Base-by-base conservation (phyloP, 37 sponge, comb jelly and placozoan genomes). In the Tethya wilhelma region DNA sequence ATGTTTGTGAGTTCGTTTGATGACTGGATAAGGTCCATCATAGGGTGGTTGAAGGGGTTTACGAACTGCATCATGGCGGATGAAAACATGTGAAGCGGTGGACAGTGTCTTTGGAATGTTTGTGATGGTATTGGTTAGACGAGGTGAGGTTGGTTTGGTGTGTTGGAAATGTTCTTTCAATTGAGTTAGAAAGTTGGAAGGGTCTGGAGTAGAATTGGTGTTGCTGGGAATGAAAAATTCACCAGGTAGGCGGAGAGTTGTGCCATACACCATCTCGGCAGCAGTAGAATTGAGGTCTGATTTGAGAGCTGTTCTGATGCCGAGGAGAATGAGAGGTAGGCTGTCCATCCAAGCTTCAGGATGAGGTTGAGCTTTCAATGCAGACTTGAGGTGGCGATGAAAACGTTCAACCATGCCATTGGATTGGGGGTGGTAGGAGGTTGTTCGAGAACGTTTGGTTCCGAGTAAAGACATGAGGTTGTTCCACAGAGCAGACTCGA, bases 261-360 rank as follows among this genome's bases (percentile, higher is more conserved):
- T 87, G 65, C 92, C 87, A 79, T 91, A 91, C 33, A 83, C 79
- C 75, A 91, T 56, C 71, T 91, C 92, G 20, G 92, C 87, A 38
- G 80, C 71, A 19, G 79, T 91, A 28, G 73, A 78, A 26, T 22
- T 23, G 2, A 91, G n/a, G 49, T 91, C 92, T 26, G 79, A 79
- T 59, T 87, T 86, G 38, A 86, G 45, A 25, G 88, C 75, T 40
- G 92, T 72, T 26, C 87, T 75, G 25, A 86, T 74, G n/a, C 92
- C 92, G 12, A 86, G 83, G 38, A 86, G 83, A 19, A 81, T 67
- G 0, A 85, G 62, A 32, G 91, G 86, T 26, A 85, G 82, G 34
- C 83, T 58, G 36, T 86, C 75, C 67, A 78, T 79, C 92, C 92
- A 91, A 17, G 53, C 11, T 1, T 17, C 29, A 3, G 83, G 90